These are phyloP conservation scores for Pentalonia nigronervosa DNA, from an alignment of 1,140 invertebrate genomes.

Conservation along the genomic window DNA sequence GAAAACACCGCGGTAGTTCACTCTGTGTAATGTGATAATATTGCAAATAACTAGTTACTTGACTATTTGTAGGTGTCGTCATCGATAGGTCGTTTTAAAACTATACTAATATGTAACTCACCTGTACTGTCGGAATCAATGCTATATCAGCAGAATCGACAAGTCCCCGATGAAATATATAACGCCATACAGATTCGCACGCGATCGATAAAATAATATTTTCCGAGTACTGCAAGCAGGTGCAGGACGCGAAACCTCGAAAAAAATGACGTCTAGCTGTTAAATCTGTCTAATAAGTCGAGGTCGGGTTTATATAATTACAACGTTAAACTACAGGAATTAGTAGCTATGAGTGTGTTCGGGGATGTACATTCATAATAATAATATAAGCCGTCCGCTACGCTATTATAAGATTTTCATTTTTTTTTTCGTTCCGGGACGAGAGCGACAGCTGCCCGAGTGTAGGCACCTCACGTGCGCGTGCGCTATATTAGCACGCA, in stretches of 20 bases:
- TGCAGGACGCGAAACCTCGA: neutral
- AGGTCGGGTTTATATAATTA: neutral
- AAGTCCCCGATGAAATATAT: too few species aligned
- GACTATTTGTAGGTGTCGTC: neutral
- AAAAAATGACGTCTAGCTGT: neutral
- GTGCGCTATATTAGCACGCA: neutral
- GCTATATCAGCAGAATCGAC: too few species aligned
- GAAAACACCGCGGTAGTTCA: neutral
- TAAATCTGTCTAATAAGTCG: neutral
- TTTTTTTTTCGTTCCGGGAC: neutral
- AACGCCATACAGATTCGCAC: neutral
- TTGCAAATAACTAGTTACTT: too few species aligned
- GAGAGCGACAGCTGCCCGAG: neutral
- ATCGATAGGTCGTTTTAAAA: neutral
- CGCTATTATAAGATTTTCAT: neutral
- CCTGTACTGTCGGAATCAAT: neutral
- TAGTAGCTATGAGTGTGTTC: neutral
- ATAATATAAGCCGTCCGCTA: neutral
- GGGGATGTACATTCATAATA: neutral
- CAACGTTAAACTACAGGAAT: neutral
- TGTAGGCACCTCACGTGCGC: neutral
- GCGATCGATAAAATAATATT: neutral
- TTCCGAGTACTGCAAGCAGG: neutral
- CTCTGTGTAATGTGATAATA: neutral
- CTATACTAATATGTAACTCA: too few species aligned